Evolutionary conservation across 2,797 vertebrate genomes (phyloP).

Genomic region (Sebastes flavidus): DNA sequence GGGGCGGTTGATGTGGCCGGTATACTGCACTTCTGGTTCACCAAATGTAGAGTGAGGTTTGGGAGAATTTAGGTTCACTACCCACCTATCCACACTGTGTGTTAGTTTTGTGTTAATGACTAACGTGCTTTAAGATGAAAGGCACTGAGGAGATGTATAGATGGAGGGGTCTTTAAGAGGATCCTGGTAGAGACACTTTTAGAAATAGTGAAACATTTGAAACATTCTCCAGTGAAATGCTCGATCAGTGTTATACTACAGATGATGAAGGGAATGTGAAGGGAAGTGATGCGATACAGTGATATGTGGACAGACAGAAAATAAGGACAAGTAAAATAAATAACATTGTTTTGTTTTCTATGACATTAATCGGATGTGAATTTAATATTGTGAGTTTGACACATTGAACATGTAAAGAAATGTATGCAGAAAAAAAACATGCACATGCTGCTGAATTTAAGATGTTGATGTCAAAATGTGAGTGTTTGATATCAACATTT

Average conservation of each 20-base stretch:
- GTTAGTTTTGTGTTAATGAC: conserved; percentile 26
- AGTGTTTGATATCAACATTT: too few relatives aligned
- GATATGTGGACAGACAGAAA: too few relatives aligned
- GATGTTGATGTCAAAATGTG: too few relatives aligned
- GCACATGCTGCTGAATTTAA: too few relatives aligned
- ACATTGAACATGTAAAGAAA: too few relatives aligned
- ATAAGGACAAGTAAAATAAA: too few relatives aligned
- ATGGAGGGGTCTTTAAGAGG: not conserved
- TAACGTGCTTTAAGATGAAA: conserved; percentile 40
- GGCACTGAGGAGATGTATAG: conserved; percentile 1
- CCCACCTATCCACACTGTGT: conserved; percentile 26
- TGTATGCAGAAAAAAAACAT: too few relatives aligned
- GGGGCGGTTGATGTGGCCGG: conserved; percentile 50
- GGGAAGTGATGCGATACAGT: too few relatives aligned
- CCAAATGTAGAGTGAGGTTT: conserved; percentile 56
- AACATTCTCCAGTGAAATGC: not conserved
- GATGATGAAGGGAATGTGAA: too few relatives aligned
- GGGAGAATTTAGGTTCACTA: conserved; percentile 35
- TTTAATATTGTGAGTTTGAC: too few relatives aligned
- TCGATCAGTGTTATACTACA: not conserved
- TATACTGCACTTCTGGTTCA: conserved; percentile 27
- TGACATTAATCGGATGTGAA: too few relatives aligned
- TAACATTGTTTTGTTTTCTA: too few relatives aligned
- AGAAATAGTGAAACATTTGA: conserved; percentile 4
- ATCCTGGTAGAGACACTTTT: not conserved